These are phyloP conservation scores for Hyppa rectilinea DNA, from an alignment of 2,888 invertebrate species.

Conservation along the genomic window DNA sequence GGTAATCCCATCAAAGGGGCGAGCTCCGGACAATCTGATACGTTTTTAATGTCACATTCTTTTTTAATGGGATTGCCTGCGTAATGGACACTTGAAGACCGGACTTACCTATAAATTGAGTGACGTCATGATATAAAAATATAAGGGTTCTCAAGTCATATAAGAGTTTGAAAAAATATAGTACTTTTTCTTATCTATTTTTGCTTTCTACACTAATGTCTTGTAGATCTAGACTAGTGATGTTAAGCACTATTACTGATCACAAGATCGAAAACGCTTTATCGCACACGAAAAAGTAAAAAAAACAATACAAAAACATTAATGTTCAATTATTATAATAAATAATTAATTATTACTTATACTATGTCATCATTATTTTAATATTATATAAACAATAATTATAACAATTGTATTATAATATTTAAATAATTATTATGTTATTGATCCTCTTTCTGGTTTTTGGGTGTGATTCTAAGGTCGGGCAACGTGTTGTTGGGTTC, in stretches of 20 bases:
- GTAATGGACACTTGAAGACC: conserved; percentile 59
- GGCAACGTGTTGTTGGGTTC: not conserved
- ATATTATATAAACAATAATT: no score
- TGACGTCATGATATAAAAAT: conserved; percentile 41
- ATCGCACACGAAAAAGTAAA: no score
- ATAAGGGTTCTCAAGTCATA: conserved; percentile 1
- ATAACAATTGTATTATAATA: no score
- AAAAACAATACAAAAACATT: no score
- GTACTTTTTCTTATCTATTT: not conserved
- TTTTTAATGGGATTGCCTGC: conserved; percentile 60
- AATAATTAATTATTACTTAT: no score
- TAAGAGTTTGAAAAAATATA: not conserved
- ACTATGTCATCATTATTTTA: no score
- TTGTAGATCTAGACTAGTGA: not conserved
- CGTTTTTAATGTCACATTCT: conserved; percentile 62
- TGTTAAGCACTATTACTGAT: not conserved
- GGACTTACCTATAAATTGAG: conserved; percentile 50
- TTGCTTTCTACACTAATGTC: not conserved
- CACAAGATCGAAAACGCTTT: no score
- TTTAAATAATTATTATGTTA: no score
- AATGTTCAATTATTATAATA: no score
- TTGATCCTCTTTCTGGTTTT: no score
- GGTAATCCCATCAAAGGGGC: conserved; percentile 60
- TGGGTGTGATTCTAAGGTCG: not conserved
- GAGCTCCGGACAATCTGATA: conserved; percentile 56